A percentile compares a stretch with the other conserved stretches of the same genome.
phyloP scores from a whole-genome alignment of 1,140 invertebrate genomes.

The Aphis craccivora region DNA sequence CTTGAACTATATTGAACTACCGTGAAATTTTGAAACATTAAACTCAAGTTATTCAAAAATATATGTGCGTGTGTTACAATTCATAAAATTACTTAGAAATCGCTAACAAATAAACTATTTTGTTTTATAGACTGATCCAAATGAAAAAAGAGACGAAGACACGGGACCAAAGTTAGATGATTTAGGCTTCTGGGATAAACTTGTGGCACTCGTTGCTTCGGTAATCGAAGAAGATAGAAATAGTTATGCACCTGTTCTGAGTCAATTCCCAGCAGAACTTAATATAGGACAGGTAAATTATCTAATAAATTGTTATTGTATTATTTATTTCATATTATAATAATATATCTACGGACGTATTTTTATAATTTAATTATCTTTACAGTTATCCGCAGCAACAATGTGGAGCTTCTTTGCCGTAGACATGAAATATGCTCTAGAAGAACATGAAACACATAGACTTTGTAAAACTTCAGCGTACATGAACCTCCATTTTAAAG shows the following conservation, averaged over 20 bases:
- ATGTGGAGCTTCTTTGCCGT: slow-evolving; percentile 98
- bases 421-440: slow-evolving; percentile 97
- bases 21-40: not conserved
- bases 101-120: not conserved
- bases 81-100: not conserved
- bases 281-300: slow-evolving; percentile 82
- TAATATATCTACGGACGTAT: not conserved
- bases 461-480: slow-evolving; percentile 97
- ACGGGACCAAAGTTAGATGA: slow-evolving; percentile 88
- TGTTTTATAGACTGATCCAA: slow-evolving; percentile 85
- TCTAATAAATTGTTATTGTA: not conserved
- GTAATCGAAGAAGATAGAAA: slow-evolving; percentile 99
- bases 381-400: slow-evolving; percentile 91
- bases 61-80: not conserved
- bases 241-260: slow-evolving; percentile 97
- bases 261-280: slow-evolving; percentile 93
- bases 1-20: no score
- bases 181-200: slow-evolving; percentile 98
- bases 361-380: not conserved
- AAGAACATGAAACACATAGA: slow-evolving; percentile 96
- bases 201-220: slow-evolving; percentile 96
- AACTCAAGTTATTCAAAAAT: not conserved
- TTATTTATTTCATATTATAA: not conserved
- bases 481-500: slow-evolving; percentile 99
- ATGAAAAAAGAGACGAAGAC: slow-evolving; percentile 89